phyloP scores from a whole-genome alignment of 2,113 vertebrate species.

The Colaptes auratus region DNA sequence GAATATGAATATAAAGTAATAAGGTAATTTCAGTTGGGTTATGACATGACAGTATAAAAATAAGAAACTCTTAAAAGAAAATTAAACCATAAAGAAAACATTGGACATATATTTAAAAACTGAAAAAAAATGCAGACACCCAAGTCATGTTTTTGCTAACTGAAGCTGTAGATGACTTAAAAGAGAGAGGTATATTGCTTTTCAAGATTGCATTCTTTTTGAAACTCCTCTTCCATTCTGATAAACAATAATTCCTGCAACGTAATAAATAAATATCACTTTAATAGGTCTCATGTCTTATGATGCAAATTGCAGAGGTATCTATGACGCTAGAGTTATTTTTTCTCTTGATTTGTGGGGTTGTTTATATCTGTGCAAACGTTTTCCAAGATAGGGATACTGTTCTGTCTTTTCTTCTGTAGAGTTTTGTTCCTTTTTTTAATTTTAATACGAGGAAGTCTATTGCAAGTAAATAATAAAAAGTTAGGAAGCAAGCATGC shows the following conservation, averaged over 20 bases:
- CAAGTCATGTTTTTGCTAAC: neutral
- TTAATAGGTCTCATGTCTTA: neutral
- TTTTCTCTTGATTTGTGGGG: neutral
- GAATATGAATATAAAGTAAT: constrained; percentile 17
- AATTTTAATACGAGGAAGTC: neutral
- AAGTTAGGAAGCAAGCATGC: neutral
- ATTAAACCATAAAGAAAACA: constrained; percentile 22
- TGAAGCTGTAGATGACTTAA: neutral
- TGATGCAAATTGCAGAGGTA: neutral
- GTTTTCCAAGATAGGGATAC: neutral
- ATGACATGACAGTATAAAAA: constrained; percentile 13
- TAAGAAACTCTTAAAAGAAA: constrained; percentile 24
- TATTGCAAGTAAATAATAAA: neutral
- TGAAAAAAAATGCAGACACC: neutral
- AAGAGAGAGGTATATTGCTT: neutral
- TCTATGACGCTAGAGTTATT: neutral
- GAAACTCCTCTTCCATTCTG: neutral
- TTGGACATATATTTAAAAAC: constrained; percentile 11
- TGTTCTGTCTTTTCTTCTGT: neutral
- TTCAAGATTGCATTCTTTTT: neutral
- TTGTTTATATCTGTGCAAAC: neutral
- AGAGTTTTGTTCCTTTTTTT: neutral
- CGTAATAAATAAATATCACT: neutral
- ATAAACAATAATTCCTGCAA: neutral
- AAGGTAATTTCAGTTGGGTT: constrained; percentile 33